Evolutionary conservation across 1,140 invertebrate genomes (phyloP).

Genomic region (Dinothrombium tinctorium): DNA sequence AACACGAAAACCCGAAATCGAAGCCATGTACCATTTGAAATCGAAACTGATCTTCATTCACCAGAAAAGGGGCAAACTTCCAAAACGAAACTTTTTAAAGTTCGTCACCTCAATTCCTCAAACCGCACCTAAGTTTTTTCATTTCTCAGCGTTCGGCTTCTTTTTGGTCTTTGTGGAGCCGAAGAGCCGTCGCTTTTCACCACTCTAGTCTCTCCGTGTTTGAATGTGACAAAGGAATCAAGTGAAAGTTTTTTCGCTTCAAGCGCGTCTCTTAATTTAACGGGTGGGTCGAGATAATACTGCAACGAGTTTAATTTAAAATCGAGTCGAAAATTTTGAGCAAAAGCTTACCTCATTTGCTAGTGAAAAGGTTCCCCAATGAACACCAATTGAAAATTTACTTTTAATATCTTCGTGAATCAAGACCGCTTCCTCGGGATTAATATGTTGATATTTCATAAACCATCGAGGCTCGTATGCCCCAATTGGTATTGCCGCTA

Average conservation of each 20-base stretch:
- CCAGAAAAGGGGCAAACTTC: too few species aligned
- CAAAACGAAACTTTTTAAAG: too few species aligned
- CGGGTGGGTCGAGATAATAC: conserved; percentile 17
- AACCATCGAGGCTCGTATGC: conserved; percentile 26
- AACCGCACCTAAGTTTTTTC: too few species aligned
- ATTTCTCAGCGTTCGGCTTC: too few species aligned
- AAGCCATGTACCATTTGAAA: too few species aligned
- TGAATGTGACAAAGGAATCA: conserved; percentile 14
- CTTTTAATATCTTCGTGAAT: conserved; percentile 24
- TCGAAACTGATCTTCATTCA: too few species aligned
- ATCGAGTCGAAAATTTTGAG: background rate
- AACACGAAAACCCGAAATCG: too few species aligned
- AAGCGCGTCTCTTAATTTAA: conserved; percentile 13
- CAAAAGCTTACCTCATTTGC: conserved; percentile 9
- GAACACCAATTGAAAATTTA: conserved; percentile 18
- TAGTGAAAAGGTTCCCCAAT: conserved; percentile 22
- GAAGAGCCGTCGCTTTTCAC: conserved; percentile 2
- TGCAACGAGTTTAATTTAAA: conserved; percentile 6
- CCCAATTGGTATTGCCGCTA: conserved; percentile 28
- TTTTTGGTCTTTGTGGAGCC: too few species aligned
- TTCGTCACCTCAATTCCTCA: too few species aligned
- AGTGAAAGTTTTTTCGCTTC: conserved; percentile 11
- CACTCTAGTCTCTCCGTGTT: conserved; percentile 16
- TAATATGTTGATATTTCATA: conserved; percentile 26
- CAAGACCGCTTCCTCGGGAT: conserved; percentile 26